These are phyloP conservation scores for Paracanthobrama guichenoti DNA, from an alignment of 2,113 vertebrate species.

Conservation along the genomic window DNA sequence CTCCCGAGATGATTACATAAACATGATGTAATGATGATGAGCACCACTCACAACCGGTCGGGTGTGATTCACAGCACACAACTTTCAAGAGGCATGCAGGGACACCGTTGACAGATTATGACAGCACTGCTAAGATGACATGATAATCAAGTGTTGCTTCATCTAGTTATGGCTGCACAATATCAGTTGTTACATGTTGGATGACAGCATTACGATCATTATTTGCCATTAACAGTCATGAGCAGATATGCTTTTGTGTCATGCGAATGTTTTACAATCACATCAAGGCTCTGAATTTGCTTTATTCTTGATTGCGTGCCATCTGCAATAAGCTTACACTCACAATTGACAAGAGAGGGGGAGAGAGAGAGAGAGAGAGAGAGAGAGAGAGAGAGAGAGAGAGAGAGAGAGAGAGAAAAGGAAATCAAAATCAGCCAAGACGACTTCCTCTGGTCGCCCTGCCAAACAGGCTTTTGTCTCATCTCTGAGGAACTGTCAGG, in stretches of 20 bases:
- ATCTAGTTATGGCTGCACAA: conserved; percentile 36
- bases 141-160: conserved; percentile 40
- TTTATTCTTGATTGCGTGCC: conserved; percentile 37
- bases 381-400: background rate
- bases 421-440: conserved; percentile 40
- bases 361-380: background rate
- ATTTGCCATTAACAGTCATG: conserved; percentile 42
- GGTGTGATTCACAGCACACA: conserved; percentile 47
- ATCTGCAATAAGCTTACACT: conserved; percentile 40
- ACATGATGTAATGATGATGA: conserved; percentile 46
- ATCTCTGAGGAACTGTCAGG: conserved; percentile 57
- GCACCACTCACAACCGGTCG: conserved; percentile 45
- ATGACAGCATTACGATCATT: conserved; percentile 37
- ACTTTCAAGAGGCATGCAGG: conserved; percentile 46
- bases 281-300: conserved; percentile 33
- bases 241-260: conserved; percentile 49
- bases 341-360: conserved; percentile 1
- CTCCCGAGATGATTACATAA: conserved; percentile 36
- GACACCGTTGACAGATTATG: conserved; percentile 44
- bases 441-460: conserved; percentile 45
- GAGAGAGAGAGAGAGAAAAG: background rate
- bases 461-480: conserved; percentile 47
- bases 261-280: conserved; percentile 47
- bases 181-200: conserved; percentile 43
- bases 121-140: conserved; percentile 43